These are phyloP conservation scores for Deroptyus accipitrinus DNA, from an alignment of 2,113 vertebrate species.

Conservation along the genomic window DNA sequence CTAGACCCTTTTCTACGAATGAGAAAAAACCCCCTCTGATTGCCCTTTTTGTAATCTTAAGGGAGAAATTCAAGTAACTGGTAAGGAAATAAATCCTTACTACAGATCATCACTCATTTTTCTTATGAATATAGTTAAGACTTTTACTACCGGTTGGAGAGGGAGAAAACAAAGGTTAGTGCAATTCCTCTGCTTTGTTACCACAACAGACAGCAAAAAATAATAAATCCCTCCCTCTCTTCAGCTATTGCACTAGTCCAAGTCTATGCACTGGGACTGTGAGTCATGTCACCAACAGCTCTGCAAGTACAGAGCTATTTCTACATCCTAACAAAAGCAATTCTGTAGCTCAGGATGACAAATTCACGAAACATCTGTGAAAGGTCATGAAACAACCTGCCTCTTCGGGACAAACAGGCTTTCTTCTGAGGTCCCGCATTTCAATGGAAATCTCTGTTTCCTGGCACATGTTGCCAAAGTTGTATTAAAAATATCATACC, in stretches of 20 bases:
- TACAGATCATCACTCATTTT: constrained; percentile 46
- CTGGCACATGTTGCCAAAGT: neutral
- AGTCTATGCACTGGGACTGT: neutral
- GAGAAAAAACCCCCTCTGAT: neutral
- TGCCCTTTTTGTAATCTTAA: neutral
- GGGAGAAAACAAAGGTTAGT: neutral
- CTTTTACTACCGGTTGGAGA: neutral
- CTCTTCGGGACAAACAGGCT: constrained; percentile 28
- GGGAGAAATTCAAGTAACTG: constrained; percentile 46
- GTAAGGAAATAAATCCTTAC: constrained; percentile 43
- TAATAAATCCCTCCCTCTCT: neutral
- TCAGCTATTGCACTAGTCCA: neutral
- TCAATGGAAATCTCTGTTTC: neutral
- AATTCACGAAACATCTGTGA: constrained; percentile 44
- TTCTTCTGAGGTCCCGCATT: neutral
- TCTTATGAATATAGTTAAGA: neutral
- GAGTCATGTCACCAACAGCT: constrained; percentile 28
- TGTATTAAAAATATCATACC: neutral
- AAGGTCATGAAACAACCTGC: constrained; percentile 18
- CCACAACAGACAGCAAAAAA: neutral
- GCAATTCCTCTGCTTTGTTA: neutral
- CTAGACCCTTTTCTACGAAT: neutral
- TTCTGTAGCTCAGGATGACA: constrained; percentile 30
- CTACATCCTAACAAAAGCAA: constrained; percentile 37
- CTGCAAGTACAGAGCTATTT: constrained; percentile 29